These are phyloP conservation scores for Echinarachnius parma DNA, from an alignment of 53 echinoderm and acorn worm genomes.

Conservation along the genomic window DNA sequence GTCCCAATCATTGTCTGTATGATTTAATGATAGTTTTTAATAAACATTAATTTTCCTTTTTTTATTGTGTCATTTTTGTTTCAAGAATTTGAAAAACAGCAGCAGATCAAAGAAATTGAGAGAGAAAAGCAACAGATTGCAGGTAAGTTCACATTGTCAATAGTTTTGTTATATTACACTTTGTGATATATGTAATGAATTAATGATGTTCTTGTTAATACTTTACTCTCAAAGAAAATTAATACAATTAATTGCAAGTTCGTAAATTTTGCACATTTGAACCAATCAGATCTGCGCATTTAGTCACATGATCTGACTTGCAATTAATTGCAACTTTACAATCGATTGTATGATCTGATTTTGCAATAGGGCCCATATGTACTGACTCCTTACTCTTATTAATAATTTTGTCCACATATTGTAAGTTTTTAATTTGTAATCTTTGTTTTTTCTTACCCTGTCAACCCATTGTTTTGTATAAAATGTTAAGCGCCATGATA, in stretches of 20 bases:
- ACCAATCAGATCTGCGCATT: no score
- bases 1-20: background rate
- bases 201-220: background rate
- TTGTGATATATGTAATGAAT: background rate
- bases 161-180: background rate
- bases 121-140: constrained; percentile 72
- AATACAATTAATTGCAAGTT: background rate
- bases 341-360: no score
- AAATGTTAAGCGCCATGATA: no score
- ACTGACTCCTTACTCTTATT: no score
- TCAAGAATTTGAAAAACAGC: constrained; percentile 76
- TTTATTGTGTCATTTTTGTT: background rate
- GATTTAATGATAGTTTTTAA: background rate
- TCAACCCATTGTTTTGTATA: no score
- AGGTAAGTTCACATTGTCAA: constrained; percentile 21
- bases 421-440: no score
- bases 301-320: no score
- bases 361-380: no score
- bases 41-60: background rate
- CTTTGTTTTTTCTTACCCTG: no score
- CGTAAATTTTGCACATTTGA: no score
- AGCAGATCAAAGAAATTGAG: constrained; percentile 55
- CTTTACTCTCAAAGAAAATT: background rate
- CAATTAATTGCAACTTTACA: no score
- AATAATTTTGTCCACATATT: no score